Evolutionary conservation across 2,888 invertebrate genomes (phyloP), one percentile per base, ranked within the genome.

Genomic region (Drosophila paucipuncta): DNA sequence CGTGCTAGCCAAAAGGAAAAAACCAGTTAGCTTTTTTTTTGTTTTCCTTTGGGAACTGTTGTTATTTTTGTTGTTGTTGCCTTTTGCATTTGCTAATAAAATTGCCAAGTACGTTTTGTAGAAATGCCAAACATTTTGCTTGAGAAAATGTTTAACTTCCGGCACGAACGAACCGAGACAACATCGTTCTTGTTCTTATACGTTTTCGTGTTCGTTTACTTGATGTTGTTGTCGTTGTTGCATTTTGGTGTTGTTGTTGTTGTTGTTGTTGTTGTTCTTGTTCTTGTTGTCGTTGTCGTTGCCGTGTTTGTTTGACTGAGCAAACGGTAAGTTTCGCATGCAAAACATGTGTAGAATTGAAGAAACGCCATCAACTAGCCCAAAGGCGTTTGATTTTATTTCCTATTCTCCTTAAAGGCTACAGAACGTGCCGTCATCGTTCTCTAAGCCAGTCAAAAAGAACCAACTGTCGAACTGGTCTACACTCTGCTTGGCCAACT

Each of bases 41-140:
- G 18, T 53, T 33, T n/a, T 16, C 7, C 16, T 54, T 16, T 25
- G 16, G 47, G 9, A 4, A 4, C 13, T 39, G 55, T 28, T 37
- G 55, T 25, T 28, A 11, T 6, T 55, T 11, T 39, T 39, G 28
- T n/a, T 30, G 25, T 18, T 49, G 39, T 50, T 59, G 68, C 57
- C 53, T 68, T 68, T 60, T 76, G 65, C 47, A 57, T 66, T 70
- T 59, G 59, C 89, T 86, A 83, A 89, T 89, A 83, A 89, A 83
- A 83, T 83, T 81, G 78, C 43, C 64, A 81, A 89, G 87, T 85
- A 83, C 89, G 86, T 83, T 89, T 85, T 89, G 86, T 76, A 83
- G 73, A 80, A 89, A 86, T 86, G 77, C 67, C 68, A 74, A 89
- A 88, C 86, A 89, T 86, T 83, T 76, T 68, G 82, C 78, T 83